Conservation (phyloP, 2,888 invertebrate genomes). For the Himalopsyche japonica region DNA sequence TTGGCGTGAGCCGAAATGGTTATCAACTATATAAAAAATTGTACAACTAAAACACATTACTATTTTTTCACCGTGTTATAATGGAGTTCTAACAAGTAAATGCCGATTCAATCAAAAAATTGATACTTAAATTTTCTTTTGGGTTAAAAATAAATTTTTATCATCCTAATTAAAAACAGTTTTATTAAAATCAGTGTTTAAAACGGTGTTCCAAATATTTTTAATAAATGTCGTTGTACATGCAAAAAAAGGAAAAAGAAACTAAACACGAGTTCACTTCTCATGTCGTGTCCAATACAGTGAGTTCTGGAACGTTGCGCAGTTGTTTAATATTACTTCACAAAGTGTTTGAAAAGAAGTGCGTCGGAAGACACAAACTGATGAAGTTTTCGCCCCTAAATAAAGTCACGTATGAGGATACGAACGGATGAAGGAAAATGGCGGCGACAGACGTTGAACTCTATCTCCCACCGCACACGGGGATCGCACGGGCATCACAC, state of each 20-base stretch:
- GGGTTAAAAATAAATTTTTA: too few relatives aligned
- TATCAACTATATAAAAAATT: too few relatives aligned
- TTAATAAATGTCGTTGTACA: not conserved
- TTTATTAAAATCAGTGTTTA: too few relatives aligned
- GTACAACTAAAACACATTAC: too few relatives aligned
- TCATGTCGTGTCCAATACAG: not conserved
- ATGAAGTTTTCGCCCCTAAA: not conserved
- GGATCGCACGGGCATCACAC: not conserved
- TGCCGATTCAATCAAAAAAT: too few relatives aligned
- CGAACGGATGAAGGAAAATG: not conserved
- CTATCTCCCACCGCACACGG: not conserved
- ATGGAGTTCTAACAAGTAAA: too few relatives aligned
- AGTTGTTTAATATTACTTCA: not conserved
- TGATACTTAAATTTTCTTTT: too few relatives aligned
- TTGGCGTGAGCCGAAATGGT: too few relatives aligned
- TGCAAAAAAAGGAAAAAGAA: not conserved
- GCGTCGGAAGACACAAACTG: not conserved
- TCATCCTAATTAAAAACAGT: too few relatives aligned
- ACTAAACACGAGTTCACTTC: not conserved
- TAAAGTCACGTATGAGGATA: not conserved
- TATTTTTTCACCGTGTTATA: too few relatives aligned
- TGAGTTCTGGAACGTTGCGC: not conserved
- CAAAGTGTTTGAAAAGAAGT: not conserved
- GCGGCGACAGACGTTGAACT: not conserved
- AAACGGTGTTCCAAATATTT: not conserved